A percentile compares a stretch with the other conserved stretches of the same genome.
Evolutionary conservation across 2,113 vertebrate species (phyloP).

Genomic region (Chaenogobius annularis): DNA sequence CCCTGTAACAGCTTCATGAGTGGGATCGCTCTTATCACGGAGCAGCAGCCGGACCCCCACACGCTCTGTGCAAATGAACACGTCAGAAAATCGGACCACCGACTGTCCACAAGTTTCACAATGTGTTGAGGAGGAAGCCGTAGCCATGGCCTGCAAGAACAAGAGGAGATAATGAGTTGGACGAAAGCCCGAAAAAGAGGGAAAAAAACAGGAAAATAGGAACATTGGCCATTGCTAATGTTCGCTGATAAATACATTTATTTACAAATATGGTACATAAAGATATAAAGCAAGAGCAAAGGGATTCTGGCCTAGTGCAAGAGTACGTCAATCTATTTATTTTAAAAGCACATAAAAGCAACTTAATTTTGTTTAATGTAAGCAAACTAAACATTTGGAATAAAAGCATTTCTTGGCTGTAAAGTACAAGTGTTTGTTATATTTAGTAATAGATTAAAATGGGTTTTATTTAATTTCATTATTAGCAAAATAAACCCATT

Average conservation of each 20-base stretch:
- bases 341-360: no score
- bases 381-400: no score
- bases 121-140: slow-evolving; percentile 18
- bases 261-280: background rate
- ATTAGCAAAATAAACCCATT: no score
- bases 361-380: no score
- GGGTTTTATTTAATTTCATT: no score
- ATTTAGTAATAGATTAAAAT: no score
- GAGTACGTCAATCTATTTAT: background rate
- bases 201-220: background rate
- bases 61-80: slow-evolving; percentile 27
- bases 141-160: slow-evolving; percentile 23
- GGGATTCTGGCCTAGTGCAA: background rate
- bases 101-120: slow-evolving; percentile 27
- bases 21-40: slow-evolving; percentile 51
- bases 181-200: slow-evolving; percentile 28
- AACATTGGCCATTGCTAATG: slow-evolving; percentile 3
- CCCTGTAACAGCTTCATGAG: slow-evolving; percentile 25
- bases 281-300: background rate
- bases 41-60: slow-evolving; percentile 38
- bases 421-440: no score
- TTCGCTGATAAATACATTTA: background rate
- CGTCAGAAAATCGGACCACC: slow-evolving; percentile 42
- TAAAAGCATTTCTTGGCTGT: no score
- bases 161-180: slow-evolving; percentile 43